These are phyloP conservation scores for Diaphora mendica DNA, from an alignment of 2,888 invertebrate species.

Conservation along the genomic window DNA sequence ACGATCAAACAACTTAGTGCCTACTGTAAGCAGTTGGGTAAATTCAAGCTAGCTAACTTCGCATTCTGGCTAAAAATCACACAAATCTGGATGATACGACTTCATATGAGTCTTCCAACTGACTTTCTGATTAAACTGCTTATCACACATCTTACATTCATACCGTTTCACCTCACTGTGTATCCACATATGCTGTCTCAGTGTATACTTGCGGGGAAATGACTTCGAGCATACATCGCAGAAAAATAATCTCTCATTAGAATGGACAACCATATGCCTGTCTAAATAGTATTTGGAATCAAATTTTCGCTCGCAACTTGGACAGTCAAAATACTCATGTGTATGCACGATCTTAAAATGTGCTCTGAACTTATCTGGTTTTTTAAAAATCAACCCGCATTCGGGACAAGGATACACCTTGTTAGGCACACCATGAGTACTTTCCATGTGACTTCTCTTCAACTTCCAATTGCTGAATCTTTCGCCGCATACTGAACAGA, in stretches of 20 bases:
- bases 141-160: conserved; percentile 67
- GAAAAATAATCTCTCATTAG: conserved; percentile 75
- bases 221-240: conserved; percentile 79
- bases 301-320: conserved; percentile 73
- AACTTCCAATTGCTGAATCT: conserved; percentile 61
- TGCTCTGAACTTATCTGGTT: conserved; percentile 54
- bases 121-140: conserved; percentile 67
- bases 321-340: conserved; percentile 60
- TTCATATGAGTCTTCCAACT: conserved; percentile 75
- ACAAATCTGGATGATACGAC: conserved; percentile 68
- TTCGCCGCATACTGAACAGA: conserved; percentile 65
- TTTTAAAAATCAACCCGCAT: conserved; percentile 61
- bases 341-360: conserved; percentile 71
- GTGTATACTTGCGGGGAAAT: conserved; percentile 70
- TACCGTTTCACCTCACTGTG: conserved; percentile 72
- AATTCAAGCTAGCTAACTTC: not conserved
- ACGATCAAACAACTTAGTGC: not conserved
- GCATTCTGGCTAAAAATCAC: conserved; percentile 30
- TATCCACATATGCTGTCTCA: conserved; percentile 74
- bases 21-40: too few species aligned
- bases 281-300: conserved; percentile 74
- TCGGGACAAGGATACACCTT: conserved; percentile 66
- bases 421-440: conserved; percentile 60
- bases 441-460: conserved; percentile 61
- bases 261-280: conserved; percentile 79